phyloP scores from a whole-genome alignment of 2,797 vertebrate species.

The Acanthopagrus latus region DNA sequence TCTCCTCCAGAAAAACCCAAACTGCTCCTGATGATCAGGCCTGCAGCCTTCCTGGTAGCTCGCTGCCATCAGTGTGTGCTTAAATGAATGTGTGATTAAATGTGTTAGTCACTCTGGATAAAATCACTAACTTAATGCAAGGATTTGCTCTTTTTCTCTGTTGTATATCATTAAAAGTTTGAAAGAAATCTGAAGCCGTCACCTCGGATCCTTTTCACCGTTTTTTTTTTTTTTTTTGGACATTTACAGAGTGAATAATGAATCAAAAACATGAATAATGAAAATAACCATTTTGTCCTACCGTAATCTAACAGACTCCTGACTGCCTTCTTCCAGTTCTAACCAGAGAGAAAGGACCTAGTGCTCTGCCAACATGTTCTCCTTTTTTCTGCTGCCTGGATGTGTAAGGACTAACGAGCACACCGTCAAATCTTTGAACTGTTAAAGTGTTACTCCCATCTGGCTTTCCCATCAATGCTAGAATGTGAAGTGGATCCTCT shows the following conservation, averaged over 20 bases:
- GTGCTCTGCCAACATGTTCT: background rate
- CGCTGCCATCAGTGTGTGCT: too few relatives aligned
- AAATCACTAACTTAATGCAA: background rate
- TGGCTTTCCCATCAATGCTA: constrained; percentile 2
- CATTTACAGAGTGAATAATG: constrained; percentile 6
- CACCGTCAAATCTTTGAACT: constrained; percentile 7
- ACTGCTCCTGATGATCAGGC: too few relatives aligned
- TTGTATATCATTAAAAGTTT: background rate
- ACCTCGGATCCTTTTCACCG: background rate
- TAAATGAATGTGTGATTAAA: too few relatives aligned
- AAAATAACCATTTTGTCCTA: background rate
- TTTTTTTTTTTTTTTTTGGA: background rate
- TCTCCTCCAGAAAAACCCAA: too few relatives aligned
- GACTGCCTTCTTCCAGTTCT: background rate
- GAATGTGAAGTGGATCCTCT: background rate
- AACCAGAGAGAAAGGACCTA: background rate
- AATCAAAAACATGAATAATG: constrained; percentile 4
- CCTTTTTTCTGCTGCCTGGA: constrained; percentile 4
- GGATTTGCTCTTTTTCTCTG: background rate
- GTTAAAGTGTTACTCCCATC: constrained; percentile 3
- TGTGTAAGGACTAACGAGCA: background rate
- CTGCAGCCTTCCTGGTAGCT: too few relatives aligned
- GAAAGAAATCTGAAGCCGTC: background rate
- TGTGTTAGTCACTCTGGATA: too few relatives aligned
- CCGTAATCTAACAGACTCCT: constrained; percentile 1